These are phyloP conservation scores for Brachionus angularis DNA, from an alignment of 1,140 invertebrate species.

Conservation along the genomic window DNA sequence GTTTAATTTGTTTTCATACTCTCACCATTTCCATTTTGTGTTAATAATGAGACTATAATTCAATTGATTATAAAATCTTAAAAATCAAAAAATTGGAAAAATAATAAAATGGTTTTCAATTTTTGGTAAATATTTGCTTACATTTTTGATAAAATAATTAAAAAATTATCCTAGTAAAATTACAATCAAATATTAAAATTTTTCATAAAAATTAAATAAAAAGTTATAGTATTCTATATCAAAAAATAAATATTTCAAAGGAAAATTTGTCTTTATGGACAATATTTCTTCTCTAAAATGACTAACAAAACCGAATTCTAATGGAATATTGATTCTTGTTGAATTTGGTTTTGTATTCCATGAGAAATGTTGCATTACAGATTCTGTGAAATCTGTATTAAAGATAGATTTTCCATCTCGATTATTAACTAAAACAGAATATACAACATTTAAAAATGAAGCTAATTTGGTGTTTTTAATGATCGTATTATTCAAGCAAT, in stretches of 20 bases:
- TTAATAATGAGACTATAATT: too few species aligned
- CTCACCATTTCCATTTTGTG: too few species aligned
- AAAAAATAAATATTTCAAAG: not conserved
- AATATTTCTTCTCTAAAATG: constrained; percentile 12
- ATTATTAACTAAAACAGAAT: not conserved
- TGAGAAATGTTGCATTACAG: constrained; percentile 14
- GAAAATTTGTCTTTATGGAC: not conserved
- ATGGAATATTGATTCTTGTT: not conserved
- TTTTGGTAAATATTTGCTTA: too few species aligned
- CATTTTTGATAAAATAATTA: too few species aligned
- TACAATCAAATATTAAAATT: too few species aligned
- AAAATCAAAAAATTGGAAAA: too few species aligned
- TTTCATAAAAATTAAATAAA: too few species aligned
- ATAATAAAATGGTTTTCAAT: too few species aligned
- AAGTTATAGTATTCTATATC: constrained; percentile 30
- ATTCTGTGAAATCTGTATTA: constrained; percentile 1
- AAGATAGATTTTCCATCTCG: constrained; percentile 17
- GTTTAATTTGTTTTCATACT: too few species aligned
- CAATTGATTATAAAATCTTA: too few species aligned
- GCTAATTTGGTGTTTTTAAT: not conserved
- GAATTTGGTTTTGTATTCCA: not conserved
- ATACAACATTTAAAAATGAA: not conserved
- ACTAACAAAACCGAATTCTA: not conserved
- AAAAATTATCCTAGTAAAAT: too few species aligned
- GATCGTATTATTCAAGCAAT: not conserved